Evolutionary conservation across 2,797 vertebrate genomes (phyloP).

Genomic region (Bufotes viridis): DNA sequence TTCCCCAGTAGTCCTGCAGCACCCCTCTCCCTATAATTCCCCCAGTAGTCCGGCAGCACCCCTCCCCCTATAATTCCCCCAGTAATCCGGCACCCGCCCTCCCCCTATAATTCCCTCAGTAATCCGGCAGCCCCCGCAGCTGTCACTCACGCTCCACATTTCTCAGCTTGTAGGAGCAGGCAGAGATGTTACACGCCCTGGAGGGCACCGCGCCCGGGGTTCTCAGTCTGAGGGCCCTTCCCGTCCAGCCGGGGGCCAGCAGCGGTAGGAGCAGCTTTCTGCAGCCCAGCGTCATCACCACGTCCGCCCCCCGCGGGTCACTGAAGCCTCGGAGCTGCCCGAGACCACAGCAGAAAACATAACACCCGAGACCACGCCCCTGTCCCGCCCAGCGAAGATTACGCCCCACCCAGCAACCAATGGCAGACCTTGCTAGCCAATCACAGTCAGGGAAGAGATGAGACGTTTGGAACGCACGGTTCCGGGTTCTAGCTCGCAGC

Average conservation of each 20-base stretch:
- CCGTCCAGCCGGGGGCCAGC: background rate
- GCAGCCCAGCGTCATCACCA: conserved; percentile 8
- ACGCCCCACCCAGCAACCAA: background rate
- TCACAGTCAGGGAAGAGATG: background rate
- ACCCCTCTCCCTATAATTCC: too few relatives aligned
- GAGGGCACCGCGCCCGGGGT: conserved; percentile 1
- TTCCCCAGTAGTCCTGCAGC: too few relatives aligned
- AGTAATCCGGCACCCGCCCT: too few relatives aligned
- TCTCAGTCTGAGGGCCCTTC: background rate
- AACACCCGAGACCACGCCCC: background rate
- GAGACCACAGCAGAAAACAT: background rate
- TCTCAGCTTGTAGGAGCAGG: conserved; percentile 72
- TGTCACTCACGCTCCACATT: conserved; percentile 69
- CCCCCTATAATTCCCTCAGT: too few relatives aligned
- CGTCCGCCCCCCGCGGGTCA: background rate
- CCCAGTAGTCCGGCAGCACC: too few relatives aligned
- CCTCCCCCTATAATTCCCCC: too few relatives aligned
- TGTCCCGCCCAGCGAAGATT: background rate
- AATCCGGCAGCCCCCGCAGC: background rate
- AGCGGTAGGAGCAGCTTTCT: background rate
- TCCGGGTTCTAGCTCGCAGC: background rate
- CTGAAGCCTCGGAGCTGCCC: background rate
- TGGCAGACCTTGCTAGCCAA: background rate
- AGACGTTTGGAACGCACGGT: conserved; percentile 34
- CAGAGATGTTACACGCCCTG: conserved; percentile 67